These are phyloP conservation scores for Antigone vipio DNA, from an alignment of 2,113 vertebrate genomes.

Conservation along the genomic window DNA sequence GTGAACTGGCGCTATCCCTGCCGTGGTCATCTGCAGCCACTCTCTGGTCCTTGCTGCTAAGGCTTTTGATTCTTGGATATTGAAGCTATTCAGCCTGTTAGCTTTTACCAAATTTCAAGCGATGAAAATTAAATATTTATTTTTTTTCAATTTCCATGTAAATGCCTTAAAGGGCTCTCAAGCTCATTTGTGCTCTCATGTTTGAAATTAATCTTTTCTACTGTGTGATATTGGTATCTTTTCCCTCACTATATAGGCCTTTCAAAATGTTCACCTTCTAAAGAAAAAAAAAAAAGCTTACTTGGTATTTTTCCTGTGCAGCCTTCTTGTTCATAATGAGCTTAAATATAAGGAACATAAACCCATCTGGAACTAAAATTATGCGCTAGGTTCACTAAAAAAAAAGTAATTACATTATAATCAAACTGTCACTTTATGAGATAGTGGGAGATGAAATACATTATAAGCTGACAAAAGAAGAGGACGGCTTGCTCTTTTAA, in stretches of 20 bases:
- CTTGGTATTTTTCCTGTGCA: slow-evolving; percentile 55
- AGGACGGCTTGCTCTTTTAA: slow-evolving; percentile 33
- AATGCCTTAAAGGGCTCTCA: slow-evolving; percentile 63
- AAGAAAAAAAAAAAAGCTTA: not conserved
- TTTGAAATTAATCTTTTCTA: slow-evolving; percentile 58
- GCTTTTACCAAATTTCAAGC: not conserved
- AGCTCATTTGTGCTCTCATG: slow-evolving; percentile 37
- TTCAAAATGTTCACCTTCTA: slow-evolving; percentile 43
- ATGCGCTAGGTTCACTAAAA: slow-evolving; percentile 47
- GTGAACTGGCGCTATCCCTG: not conserved
- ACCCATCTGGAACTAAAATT: slow-evolving; percentile 73
- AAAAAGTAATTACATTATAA: slow-evolving; percentile 77
- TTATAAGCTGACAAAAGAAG: slow-evolving; percentile 53
- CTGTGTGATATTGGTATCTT: not conserved
- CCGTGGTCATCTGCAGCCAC: not conserved
- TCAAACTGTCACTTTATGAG: slow-evolving; percentile 73
- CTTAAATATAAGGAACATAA: slow-evolving; percentile 73
- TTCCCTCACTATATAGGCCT: not conserved
- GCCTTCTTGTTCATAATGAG: slow-evolving; percentile 61
- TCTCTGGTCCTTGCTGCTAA: not conserved
- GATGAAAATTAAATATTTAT: slow-evolving; percentile 46
- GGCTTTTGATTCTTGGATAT: not conserved
- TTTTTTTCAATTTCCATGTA: slow-evolving; percentile 62
- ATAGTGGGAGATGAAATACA: slow-evolving; percentile 64
- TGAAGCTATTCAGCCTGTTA: slow-evolving; percentile 6